These are phyloP conservation scores for Aurelia aurita DNA, from an alignment of 30 jellyfish, hydroid and myxozoan genomes.

Conservation along the genomic window DNA sequence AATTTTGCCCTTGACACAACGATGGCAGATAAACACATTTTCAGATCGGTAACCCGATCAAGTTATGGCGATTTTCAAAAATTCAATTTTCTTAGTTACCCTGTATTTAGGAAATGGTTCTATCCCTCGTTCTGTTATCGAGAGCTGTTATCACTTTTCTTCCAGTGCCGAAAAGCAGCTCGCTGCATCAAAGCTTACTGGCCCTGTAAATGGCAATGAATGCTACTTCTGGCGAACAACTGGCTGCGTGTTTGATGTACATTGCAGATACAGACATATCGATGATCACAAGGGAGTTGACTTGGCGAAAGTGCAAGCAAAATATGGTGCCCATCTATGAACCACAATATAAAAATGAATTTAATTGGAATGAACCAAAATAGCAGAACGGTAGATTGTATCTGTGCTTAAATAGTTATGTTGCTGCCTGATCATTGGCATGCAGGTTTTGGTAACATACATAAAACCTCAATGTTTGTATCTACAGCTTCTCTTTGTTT, in stretches of 20 bases:
- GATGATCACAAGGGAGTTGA: slow-evolving; percentile 91
- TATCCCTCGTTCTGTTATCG: too few species aligned
- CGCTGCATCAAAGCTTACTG: slow-evolving; percentile 74
- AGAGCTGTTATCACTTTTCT: neutral
- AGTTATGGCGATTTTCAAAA: too few species aligned
- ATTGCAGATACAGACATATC: slow-evolving; percentile 86
- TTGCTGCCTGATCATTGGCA: too few species aligned
- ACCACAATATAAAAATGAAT: neutral
- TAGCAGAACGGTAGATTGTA: slow-evolving; percentile 5
- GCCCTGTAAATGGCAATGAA: slow-evolving; percentile 93
- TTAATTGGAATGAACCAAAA: neutral
- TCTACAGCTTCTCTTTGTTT: too few species aligned
- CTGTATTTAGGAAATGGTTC: too few species aligned
- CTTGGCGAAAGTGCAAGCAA: slow-evolving; percentile 89
- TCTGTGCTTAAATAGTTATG: neutral
- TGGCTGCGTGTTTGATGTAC: slow-evolving; percentile 90
- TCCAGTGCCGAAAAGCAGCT: slow-evolving; percentile 37
- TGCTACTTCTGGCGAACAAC: slow-evolving; percentile 97
- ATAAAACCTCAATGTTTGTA: too few species aligned
- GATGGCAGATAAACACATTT: too few species aligned
- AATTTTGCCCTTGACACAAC: too few species aligned
- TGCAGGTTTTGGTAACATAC: too few species aligned
- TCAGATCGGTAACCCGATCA: too few species aligned
- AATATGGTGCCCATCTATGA: slow-evolving; percentile 77
- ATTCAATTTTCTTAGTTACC: too few species aligned